A percentile compares a stretch with the other conserved stretches of the same genome.
Evolutionary conservation across 2,113 vertebrate genomes (phyloP).

Genomic region (Poeciliopsis occidentalis): DNA sequence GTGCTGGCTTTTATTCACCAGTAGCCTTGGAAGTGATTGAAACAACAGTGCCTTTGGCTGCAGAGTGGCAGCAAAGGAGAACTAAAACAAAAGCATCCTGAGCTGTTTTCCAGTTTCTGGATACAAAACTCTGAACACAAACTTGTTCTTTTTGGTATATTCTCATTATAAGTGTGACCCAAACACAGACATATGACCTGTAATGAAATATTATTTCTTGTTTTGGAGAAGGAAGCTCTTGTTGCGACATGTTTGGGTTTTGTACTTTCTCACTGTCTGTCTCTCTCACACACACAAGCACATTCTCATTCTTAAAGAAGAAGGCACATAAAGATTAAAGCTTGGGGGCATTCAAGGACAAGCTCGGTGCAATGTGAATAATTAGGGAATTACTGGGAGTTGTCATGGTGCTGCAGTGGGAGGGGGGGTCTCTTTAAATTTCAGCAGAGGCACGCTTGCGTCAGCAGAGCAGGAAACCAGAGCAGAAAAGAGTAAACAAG

Average conservation of each 20-base stretch:
- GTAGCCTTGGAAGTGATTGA: background rate
- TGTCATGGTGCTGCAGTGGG: slow-evolving; percentile 45
- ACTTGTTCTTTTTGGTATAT: background rate
- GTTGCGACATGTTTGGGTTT: no score
- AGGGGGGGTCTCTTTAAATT: slow-evolving; percentile 17
- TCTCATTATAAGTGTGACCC: slow-evolving; percentile 1
- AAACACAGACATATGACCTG: slow-evolving; percentile 15
- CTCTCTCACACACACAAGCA: background rate
- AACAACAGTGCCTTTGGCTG: background rate
- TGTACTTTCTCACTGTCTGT: no score
- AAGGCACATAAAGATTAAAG: slow-evolving; percentile 11
- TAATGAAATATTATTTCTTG: slow-evolving; percentile 28
- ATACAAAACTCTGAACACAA: background rate
- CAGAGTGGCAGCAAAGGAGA: background rate
- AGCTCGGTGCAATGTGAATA: slow-evolving; percentile 50
- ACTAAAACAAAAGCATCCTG: no score
- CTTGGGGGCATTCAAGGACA: slow-evolving; percentile 47
- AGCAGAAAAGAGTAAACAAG: slow-evolving; percentile 24
- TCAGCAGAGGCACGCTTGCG: slow-evolving; percentile 1
- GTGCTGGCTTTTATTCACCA: background rate
- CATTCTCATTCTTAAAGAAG: background rate
- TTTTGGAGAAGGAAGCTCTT: slow-evolving; percentile 14
- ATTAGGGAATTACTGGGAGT: slow-evolving; percentile 19
- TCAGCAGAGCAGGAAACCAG: slow-evolving; percentile 10
- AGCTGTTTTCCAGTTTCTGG: background rate